Evolutionary conservation across 1,140 invertebrate species (phyloP), one percentile per base, ranked within the genome.

Genomic region (Andrena cerasifolii): DNA sequence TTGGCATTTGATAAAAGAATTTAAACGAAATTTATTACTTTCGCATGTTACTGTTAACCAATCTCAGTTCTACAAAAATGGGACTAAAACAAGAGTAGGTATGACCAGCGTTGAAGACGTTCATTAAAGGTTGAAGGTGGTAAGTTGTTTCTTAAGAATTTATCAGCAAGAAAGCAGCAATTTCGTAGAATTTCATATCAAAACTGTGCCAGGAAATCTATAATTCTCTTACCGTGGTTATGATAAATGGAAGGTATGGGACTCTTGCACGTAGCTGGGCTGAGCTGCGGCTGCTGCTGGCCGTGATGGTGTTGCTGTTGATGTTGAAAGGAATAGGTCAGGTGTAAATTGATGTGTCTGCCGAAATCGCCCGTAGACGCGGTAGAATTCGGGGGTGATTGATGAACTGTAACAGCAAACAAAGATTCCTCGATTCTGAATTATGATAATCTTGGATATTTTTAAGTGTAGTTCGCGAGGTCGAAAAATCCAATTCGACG

Each of bases 321-420:
- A 93, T 96, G 96, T 92, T 96, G 96, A 92, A 97, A 96, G 58
- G 96, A 97, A 89, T 97, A 97, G 4, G 96, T 96, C 82, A 97
- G 94, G 91, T 96, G 96, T 63, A 97, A 93, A 91, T 97, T 97
- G 92, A 97, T 96, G 89, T 96, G 96, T 84, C 96, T 93, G 61
- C 96, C 94, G 92, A 96, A 96, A 85, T 91, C 89, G 28, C 82
- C 88, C 12, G 88, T 74, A 49, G 88, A 87, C 26, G 84, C 31
- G 21, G 87, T 84, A 4, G 88, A 89, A 82, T 87, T 90, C 31
- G 90, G 83, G 4, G 89, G 78, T 16, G 89, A 90, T 73, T 90
- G 89, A 66, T 90, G 89, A 53, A 88, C 89, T 90, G 76, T 14
- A 85, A 86, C 51, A 79, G 49, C 33, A 62, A 73, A 79, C 10